Evolutionary conservation across 2,797 vertebrate genomes (phyloP), one percentile per base, ranked within the genome.

Genomic region (Mastacembelus armatus): DNA sequence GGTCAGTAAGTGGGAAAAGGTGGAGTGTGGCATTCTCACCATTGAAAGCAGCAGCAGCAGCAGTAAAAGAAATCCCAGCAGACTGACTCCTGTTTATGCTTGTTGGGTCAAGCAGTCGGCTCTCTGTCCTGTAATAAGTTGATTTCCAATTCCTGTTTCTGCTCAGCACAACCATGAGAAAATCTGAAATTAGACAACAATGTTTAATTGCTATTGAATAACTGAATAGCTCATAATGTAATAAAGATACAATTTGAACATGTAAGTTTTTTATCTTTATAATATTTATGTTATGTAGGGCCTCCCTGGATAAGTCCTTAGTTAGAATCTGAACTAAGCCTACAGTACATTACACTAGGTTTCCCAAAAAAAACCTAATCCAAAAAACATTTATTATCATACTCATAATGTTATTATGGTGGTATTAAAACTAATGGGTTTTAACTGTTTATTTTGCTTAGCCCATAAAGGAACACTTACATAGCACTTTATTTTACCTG

Each of bases 1-100:
- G 47, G 64, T 75, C 76, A 71, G 74, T 71, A 74, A 75, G 50
- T 85, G 83, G 80, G 81, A 85, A 80, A 66, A 72, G 39, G 51
- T 65, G 47, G 63, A 64, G 58, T 75, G 64, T 61, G 51, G 18
- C 38, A 33, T 80, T 89, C 79, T 83, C 79, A 76, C 77, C 73
- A 74, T 71, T 84, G 64, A 79, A 77, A 66, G 35, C 64, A 63
- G 72, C 51, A 27, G 66, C 71, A n/a, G n/a, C n/a, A n/a, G n/a
- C n/a, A n/a, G n/a, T n/a, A n/a, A n/a, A n/a, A 54, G 45, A 19
- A 60, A 63, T 85, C 76, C 77, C 69, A 59, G 52, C 4, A 45
- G 75, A 52, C 59, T 5, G 27, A 44, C 55, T 66, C 16, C 45
- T 47, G 60, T 70, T 74, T 44, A 50, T 66, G 52, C 63, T 62